Conservation (phyloP, 2,888 invertebrate species). For the Thera obeliscata region DNA sequence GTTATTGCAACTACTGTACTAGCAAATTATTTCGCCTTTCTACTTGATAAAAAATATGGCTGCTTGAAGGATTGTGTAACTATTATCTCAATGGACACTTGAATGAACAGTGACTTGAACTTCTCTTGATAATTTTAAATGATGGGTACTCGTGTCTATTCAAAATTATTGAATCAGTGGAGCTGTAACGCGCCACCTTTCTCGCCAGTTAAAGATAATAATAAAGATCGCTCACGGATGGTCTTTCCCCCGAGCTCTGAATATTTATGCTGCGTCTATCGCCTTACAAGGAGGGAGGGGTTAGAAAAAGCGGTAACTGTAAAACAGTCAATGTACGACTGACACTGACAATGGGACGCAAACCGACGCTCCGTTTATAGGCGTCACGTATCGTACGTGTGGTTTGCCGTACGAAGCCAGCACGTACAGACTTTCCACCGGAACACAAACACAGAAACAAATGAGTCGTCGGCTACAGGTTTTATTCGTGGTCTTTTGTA, state of each 20-base stretch:
- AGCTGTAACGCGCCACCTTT: slow-evolving; percentile 6
- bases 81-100: no score
- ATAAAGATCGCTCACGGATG: slow-evolving; percentile 10
- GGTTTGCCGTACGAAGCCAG: slow-evolving; percentile 52
- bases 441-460: slow-evolving; percentile 58
- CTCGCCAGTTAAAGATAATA: slow-evolving; percentile 25
- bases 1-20: background rate
- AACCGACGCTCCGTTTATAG: slow-evolving; percentile 62
- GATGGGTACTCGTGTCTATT: no score
- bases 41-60: background rate
- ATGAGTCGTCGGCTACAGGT: slow-evolving; percentile 51
- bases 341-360: slow-evolving; percentile 76
- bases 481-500: slow-evolving; percentile 46
- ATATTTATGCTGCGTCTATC: slow-evolving; percentile 71
- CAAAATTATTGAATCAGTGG: no score
- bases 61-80: no score
- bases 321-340: slow-evolving; percentile 74
- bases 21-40: background rate
- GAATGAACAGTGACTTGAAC: no score
- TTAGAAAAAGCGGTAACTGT: slow-evolving; percentile 71
- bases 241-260: slow-evolving; percentile 68
- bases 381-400: slow-evolving; percentile 75
- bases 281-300: slow-evolving; percentile 56
- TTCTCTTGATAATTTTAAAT: no score
- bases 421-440: slow-evolving; percentile 74